Conservation (phyloP, 1,140 invertebrate species). For the Listronotus bonariensis region DNA sequence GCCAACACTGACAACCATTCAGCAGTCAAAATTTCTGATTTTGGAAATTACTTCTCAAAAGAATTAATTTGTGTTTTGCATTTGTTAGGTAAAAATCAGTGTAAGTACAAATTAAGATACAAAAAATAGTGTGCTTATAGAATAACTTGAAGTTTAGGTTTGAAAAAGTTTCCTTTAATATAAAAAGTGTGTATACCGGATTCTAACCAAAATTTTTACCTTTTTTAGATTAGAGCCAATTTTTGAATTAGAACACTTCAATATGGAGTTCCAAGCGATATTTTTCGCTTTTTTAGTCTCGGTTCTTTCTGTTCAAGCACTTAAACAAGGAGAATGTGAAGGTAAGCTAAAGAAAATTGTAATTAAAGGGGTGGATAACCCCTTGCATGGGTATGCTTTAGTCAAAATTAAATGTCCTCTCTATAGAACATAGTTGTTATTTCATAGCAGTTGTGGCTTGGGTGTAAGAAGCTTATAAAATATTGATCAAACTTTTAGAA, state of each 20-base stretch:
- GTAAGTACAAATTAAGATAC: too few relatives aligned
- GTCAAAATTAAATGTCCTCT: too few relatives aligned
- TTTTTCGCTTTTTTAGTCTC: conserved; percentile 38
- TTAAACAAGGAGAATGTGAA: conserved; percentile 78
- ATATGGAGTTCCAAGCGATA: conserved; percentile 48
- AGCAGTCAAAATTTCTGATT: background rate
- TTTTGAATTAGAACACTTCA: conserved; percentile 14
- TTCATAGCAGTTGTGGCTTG: too few relatives aligned
- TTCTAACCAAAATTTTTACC: conserved; percentile 19
- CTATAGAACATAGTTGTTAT: too few relatives aligned
- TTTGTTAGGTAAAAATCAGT: too few relatives aligned
- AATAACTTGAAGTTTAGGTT: too few relatives aligned
- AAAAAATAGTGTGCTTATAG: too few relatives aligned
- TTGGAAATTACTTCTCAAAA: background rate
- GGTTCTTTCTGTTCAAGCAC: conserved; percentile 49
- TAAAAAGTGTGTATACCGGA: background rate
- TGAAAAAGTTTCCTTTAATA: background rate
- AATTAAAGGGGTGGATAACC: conserved; percentile 1
- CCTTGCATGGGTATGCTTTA: too few relatives aligned
- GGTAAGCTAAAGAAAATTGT: conserved; percentile 52
- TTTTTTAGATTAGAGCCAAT: conserved; percentile 4
- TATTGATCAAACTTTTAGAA: too few relatives aligned
- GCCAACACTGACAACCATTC: conserved; percentile 45
- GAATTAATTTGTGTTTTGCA: background rate
- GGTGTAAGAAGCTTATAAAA: too few relatives aligned